Evolutionary conservation across 2,113 vertebrate genomes (phyloP), one percentile per base, ranked within the genome.

Genomic region (Amphiprion percula): DNA sequence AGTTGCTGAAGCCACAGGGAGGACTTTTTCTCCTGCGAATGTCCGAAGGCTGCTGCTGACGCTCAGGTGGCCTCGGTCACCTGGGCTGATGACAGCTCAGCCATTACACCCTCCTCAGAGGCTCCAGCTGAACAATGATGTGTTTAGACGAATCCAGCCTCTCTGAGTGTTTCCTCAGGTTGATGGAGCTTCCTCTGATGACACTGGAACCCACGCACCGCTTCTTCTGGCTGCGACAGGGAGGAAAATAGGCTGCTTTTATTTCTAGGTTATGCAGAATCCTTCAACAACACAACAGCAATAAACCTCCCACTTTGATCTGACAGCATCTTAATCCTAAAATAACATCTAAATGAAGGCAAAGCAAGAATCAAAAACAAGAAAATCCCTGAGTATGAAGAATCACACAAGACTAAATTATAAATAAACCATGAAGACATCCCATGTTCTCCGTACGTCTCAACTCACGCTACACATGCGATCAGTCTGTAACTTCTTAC

Each of bases 61-160:
- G 10, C 55, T 75, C 58, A 82, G 79, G 86, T 81, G 69, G 76
- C 55, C 68, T 65, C 11, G 24, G 37, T 88, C 75, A 80, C 75
- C 82, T 87, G 70, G 26, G 59, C 74, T 61, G 84, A 82, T 60
- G 80, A 86, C 73, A 89, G 75, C 73, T 49, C 33, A 1, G 66
- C 72, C 63, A 79, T 87, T 83, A 75, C 67, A 62, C 60, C 66
- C 84, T 60, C 83, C 19, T 28, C 79, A 77, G 84, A 78, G 4
- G 61, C 55, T 58, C 24, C 60, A 60, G 69, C 10, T 76, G 80
- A 79, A 84, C 80, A 85, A 83, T 78, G 85, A 83, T 82, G 72
- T 74, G 78, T 79, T 26, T 3, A 26, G 26, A 26, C 26, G 2
- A 26, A 26, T 26, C 26, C 26, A 26, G 26, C 26, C 26, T 26